phyloP scores from a whole-genome alignment of 2,888 invertebrate genomes.

The Patella caerulea region DNA sequence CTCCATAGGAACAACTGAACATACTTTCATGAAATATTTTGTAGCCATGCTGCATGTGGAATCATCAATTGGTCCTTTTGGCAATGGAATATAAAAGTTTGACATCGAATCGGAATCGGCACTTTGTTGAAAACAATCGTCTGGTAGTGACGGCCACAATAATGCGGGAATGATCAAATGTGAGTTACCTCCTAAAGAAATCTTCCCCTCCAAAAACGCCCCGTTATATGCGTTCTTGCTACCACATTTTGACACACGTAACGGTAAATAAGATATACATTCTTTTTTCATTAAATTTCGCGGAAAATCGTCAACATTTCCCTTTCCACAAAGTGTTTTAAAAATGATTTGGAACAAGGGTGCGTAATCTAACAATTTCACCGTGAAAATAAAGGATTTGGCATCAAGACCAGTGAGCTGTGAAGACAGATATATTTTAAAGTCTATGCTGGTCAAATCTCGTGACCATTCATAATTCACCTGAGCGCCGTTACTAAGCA shows the following conservation, averaged over 20 bases:
- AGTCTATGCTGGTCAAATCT: constrained; percentile 1
- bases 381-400: neutral
- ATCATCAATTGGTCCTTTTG: neutral
- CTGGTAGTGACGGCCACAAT: neutral
- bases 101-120: neutral
- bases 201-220: neutral
- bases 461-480: constrained; percentile 1
- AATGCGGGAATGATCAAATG: neutral
- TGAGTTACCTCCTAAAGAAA: neutral
- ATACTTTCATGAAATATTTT: neutral
- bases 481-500: neutral
- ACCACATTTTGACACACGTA: neutral
- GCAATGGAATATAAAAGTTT: neutral
- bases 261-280: neutral
- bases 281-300: neutral
- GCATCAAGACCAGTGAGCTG: neutral
- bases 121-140: neutral
- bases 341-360: neutral
- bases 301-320: neutral
- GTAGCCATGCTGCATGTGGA: neutral
- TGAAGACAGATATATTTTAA: neutral
- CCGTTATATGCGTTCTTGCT: constrained; percentile 2
- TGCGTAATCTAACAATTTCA: neutral
- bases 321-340: neutral
- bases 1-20: neutral